Percentiles rank a stretch among this genome's conserved stretches.
Conservation (phyloP, 2,113 vertebrate species). For the Thamnophis sirtalis region DNA sequence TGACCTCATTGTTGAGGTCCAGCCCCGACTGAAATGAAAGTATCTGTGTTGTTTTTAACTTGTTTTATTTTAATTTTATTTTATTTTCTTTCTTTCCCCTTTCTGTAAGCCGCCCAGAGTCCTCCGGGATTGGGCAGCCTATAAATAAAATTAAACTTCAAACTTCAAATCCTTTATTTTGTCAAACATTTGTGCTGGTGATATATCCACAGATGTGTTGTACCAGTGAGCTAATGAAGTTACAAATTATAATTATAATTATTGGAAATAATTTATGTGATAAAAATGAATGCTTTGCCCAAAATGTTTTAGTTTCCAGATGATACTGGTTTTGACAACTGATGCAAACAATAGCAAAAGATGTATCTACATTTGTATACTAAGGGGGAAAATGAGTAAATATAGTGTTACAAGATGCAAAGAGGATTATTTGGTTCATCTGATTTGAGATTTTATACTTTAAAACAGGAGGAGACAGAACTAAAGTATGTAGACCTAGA, state of each 20-base stretch:
- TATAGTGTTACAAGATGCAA: neutral
- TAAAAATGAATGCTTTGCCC: neutral
- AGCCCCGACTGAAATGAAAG: too few species aligned
- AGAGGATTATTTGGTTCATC: neutral
- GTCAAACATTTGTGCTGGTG: neutral
- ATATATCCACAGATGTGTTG: neutral
- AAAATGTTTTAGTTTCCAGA: neutral
- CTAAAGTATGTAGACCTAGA: neutral
- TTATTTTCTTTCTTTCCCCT: too few species aligned
- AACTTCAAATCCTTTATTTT: neutral
- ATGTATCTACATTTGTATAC: neutral
- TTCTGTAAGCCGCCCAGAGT: too few species aligned
- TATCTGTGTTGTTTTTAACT: too few species aligned
- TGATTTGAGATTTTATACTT: neutral
- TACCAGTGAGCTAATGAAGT: neutral
- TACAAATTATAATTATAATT: neutral
- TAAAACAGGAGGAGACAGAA: neutral
- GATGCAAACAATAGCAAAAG: neutral
- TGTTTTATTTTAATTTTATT: too few species aligned
- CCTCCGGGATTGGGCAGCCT: too few species aligned
- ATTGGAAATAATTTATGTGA: neutral
- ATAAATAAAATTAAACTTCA: too few species aligned
- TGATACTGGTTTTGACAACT: neutral
- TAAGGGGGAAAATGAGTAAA: neutral
- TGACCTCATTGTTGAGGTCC: too few species aligned